Base-by-base conservation (phyloP, 2,113 vertebrate species). In the Leptobrachium ailaonicum region DNA sequence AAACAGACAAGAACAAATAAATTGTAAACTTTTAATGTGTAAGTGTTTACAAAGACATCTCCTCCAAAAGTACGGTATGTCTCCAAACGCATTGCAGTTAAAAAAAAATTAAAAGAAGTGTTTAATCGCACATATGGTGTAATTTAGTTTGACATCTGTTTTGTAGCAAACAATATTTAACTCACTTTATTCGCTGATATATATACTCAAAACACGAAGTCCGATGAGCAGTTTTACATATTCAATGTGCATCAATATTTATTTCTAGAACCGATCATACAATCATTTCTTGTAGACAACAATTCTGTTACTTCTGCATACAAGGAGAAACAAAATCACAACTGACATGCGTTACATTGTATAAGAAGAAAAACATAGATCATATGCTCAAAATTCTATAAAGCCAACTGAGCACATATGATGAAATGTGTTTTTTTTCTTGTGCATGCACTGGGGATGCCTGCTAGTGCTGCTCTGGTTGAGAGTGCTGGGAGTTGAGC, bases 131-230 rank as follows among this genome's bases (percentile, higher is more conserved):
- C 92, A 94, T 94, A 94, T 94, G 92, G 92, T 91, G 92, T 91
- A 92, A 94, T 94, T 94, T 94, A 91, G 92, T 94, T 91, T 94
- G 93, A 93, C 93, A 94, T 94, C 92, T 94, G 92, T 93, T 94
- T 94, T 92, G 91, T 91, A 94, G 93, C 91, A 94, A 94, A 94
- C 93, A 94, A 93, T 93, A 94, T 94, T 94, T 94, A 92, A 92
- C 91, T 94, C 91, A 93, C 91, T 94, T 32, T 94, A 94, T 94
- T 93, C 94, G 91, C 90, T 89, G 91, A 94, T 91, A 91, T 88
- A 91, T 88, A 90, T 89, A 90, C 90, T 89, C 90, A 90, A 92
- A 91, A 94, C 91, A 94, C 88, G 90, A 92, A 91, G 92, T 92
- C 91, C 92, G 92, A 94, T 87, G 89, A 91, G 88, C 90, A 88